Evolutionary conservation across 2,113 vertebrate genomes (phyloP), one percentile per base, ranked within the genome.

Genomic region (Macquaria ambigua): DNA sequence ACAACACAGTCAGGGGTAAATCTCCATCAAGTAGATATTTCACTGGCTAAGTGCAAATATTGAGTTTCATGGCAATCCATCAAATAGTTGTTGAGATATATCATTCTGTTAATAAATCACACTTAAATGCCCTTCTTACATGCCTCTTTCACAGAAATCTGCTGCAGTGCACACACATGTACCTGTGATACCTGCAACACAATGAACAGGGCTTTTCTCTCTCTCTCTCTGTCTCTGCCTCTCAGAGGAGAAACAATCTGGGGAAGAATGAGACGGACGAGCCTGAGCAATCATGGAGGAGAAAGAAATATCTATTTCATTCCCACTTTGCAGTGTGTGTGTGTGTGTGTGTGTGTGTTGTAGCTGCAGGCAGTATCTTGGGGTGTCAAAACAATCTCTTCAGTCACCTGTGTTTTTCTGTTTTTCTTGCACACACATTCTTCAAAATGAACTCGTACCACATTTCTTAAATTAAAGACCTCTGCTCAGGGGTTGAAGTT

Each of bases 271-370:
- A 85, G 18, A 63, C 43, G 20, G 46, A 28, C 2, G 2, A 74
- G 67, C 55, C 72, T 55, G 58, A 75, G 58, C 67, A 67, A 52
- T 79, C 70, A 46, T 20, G 34, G 53, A 43, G 14, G 70, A 85
- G 31, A 59, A 55, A 81, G 69, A 85, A 70, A 80, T 77, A 80
- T 83, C 79, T 16, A 23, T 67, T 88, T 71, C 63, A 67, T 64
- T 79, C 28, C 66, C 70, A 23, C 68, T 53, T 56, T 72, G 16
- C 15, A 53, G 59, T 61, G 72, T 76, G 66, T 58, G 63, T 74
- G 70, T 80, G 59, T 67, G 64, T 66, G 28, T 58, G 66, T 71
- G 56, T 72, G 59, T 64, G 73, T 34, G 63, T 72, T 25, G 8
- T n/a, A 53, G 56, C 66, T 83, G 37, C 53, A 62, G 56, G 69